A percentile compares a stretch with the other conserved stretches of the same genome.
Evolutionary conservation across 2,113 vertebrate species (phyloP).

Genomic region (Ptyas mucosa): DNA sequence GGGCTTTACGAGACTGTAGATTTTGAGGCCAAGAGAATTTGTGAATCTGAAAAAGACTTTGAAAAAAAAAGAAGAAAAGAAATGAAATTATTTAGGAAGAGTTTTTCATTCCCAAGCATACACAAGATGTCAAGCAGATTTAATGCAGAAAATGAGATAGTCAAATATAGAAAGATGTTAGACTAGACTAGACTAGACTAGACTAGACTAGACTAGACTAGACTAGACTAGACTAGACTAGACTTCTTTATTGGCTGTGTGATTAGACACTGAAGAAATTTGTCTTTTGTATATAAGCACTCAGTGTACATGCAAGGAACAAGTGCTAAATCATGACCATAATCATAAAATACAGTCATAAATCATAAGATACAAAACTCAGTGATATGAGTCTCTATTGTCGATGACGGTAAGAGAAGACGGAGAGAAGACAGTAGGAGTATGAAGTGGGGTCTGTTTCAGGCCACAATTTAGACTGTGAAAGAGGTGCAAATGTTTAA

Average conservation of each 20-base stretch:
- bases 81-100: not conserved
- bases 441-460: not conserved
- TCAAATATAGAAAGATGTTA: not conserved
- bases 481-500: not conserved
- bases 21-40: not conserved
- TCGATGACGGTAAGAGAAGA: not conserved
- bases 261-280: not conserved
- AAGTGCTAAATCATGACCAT: not conserved
- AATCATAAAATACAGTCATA: too few relatives aligned
- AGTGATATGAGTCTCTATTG: not conserved
- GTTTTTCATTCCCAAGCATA: not conserved
- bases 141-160: not conserved
- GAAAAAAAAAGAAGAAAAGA: not conserved
- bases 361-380: too few relatives aligned
- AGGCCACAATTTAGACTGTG: not conserved
- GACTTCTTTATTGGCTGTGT: not conserved
- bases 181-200: too few relatives aligned
- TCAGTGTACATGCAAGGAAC: not conserved
- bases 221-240: too few relatives aligned
- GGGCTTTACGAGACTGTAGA: not conserved
- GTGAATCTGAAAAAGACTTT: not conserved
- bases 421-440: not conserved
- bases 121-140: not conserved
- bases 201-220: too few relatives aligned
- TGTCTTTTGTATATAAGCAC: not conserved